Conservation (phyloP, 2,113 vertebrate genomes). For the Argyrosomus japonicus region DNA sequence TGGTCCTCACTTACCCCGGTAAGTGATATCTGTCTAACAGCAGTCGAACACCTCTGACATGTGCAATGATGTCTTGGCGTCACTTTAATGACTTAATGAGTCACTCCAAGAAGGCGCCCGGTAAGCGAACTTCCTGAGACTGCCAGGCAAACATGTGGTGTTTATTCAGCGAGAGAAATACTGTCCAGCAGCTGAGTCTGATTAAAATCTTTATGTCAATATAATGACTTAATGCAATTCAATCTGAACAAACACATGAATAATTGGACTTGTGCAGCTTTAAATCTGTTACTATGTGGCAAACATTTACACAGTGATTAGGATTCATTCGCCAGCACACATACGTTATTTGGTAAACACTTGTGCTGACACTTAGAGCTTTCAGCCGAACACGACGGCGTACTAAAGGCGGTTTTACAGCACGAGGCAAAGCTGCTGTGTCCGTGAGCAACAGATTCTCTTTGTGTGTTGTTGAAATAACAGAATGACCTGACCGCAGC, state of each 20-base stretch:
- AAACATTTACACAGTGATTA: conserved; percentile 71
- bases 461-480: neutral
- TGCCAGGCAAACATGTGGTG: neutral
- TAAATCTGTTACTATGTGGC: conserved; percentile 55
- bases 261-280: conserved; percentile 51
- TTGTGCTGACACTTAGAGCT: conserved; percentile 45
- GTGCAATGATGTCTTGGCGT: neutral
- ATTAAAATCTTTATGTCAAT: conserved; percentile 53
- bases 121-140: neutral
- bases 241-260: conserved; percentile 55
- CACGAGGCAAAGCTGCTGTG: neutral
- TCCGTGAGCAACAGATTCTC: neutral
- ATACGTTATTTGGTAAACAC: conserved; percentile 61
- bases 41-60: neutral
- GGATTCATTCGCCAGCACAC: conserved; percentile 45
- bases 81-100: neutral
- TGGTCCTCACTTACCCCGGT: too few relatives aligned
- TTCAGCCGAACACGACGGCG: neutral
- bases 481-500: neutral
- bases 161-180: conserved; percentile 18
- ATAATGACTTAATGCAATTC: conserved; percentile 45
- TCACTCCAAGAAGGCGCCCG: neutral
- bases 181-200: conserved; percentile 12
- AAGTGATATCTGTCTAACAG: conserved; percentile 2
- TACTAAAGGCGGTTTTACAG: too few relatives aligned